Evolutionary conservation across 2,888 invertebrate species (phyloP), one percentile per base, ranked within the genome.

Genomic region (Celastrina argiolus): DNA sequence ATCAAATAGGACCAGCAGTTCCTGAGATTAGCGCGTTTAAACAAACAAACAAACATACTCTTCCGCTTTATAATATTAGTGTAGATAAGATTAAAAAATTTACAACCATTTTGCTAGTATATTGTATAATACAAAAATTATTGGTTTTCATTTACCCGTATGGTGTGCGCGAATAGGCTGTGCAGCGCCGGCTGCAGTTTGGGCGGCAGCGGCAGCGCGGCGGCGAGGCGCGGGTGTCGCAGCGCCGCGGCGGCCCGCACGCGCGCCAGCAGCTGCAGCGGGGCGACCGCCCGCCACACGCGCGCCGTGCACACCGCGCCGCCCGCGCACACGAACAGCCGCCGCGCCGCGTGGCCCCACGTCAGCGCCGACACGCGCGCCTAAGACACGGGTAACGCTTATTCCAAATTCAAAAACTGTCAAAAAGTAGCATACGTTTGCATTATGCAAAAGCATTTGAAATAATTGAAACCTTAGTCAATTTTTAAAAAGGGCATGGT

Each of bases 341-440:
- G 93, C 74, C 97, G 96, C 82, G 99, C 99, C 82, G 98, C 98
- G 92, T 99, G 99, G 34, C 98, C 99, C 99, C 99, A 99, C 8
- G 99, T 99, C 78, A 99, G 91, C 1, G 98, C 98, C 64, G 97
- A 96, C 66, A 99, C 96, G 5, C 95, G 94, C 72, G 95, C 94
- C 96, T 96, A 10, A 16, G 28, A 28, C 10, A 64, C 34, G 31
- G 1, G 31, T 31, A 18, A 41, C n/a, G n/a, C n/a, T n/a, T n/a
- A n/a, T n/a, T n/a, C n/a, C n/a, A n/a, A n/a, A n/a, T n/a, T n/a
- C n/a, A n/a, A n/a, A n/a, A n/a, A n/a, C n/a, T n/a, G n/a, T n/a
- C n/a, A n/a, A n/a, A n/a, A n/a, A n/a, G n/a, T n/a, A n/a, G n/a
- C n/a, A n/a, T n/a, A n/a, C n/a, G n/a, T n/a, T n/a, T n/a, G n/a